A percentile compares a stretch with the other conserved stretches of the same genome.
These are phyloP conservation scores for Catostylus mosaicus DNA, from an alignment of 30 jellyfish, hydroid and myxozoan species.

Conservation along the genomic window DNA sequence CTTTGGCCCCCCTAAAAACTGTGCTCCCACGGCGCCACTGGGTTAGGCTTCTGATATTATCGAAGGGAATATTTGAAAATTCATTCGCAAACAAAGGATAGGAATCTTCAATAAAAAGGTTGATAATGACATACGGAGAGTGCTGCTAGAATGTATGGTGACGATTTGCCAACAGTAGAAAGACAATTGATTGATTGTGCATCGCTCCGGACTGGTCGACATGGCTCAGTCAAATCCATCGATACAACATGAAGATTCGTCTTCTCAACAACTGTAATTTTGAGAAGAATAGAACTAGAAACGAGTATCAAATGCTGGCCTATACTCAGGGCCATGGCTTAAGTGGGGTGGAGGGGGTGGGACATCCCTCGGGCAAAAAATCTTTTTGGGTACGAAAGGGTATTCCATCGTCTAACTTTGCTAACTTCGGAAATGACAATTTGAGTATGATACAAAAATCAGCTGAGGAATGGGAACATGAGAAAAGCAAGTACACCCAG, in stretches of 20 bases:
- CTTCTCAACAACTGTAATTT: neutral
- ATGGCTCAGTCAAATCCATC: constrained; percentile 15
- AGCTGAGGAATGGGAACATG: neutral
- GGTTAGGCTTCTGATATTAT: too few species aligned
- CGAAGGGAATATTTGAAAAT: too few species aligned
- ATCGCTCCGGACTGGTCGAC: neutral
- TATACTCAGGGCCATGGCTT: neutral
- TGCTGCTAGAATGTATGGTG: constrained; percentile 25
- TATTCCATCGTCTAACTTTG: too few species aligned
- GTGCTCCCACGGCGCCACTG: too few species aligned
- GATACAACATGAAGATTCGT: constrained; percentile 1
- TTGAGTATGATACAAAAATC: too few species aligned
- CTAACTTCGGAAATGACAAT: too few species aligned
- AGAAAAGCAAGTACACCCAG: neutral
- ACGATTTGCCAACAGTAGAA: constrained; percentile 22
- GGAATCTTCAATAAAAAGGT: too few species aligned
- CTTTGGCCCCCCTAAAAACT: too few species aligned
- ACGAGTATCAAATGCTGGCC: neutral
- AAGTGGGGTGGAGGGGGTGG: neutral
- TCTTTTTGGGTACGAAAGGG: too few species aligned
- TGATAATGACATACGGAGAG: constrained; percentile 24
- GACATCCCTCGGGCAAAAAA: neutral
- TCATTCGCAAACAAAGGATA: too few species aligned
- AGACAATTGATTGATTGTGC: neutral
- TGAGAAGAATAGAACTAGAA: neutral